A percentile compares a stretch with the other conserved stretches of the same genome.
phyloP scores from a whole-genome alignment of 2,113 vertebrate species.

The Hippocampus comes region DNA sequence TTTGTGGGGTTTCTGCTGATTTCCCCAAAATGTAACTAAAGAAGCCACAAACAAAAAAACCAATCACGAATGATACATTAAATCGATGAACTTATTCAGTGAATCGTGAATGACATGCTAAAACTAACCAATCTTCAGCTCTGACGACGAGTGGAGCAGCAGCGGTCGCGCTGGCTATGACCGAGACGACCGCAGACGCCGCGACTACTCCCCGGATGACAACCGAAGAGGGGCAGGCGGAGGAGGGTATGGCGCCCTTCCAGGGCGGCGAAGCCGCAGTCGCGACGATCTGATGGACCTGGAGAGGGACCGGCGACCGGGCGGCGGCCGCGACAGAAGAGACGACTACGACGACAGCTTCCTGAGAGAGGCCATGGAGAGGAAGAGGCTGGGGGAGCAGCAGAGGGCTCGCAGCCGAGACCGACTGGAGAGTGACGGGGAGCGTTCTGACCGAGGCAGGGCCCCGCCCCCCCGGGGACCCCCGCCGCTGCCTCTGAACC shows the following conservation, averaged over 20 bases:
- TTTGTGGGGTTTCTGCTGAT: too few species aligned
- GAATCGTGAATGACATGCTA: background rate
- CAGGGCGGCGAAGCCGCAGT: conserved; percentile 75
- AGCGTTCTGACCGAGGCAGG: conserved; percentile 61
- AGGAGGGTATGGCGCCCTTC: conserved; percentile 28
- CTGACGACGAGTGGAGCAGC: conserved; percentile 72
- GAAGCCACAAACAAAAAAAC: too few species aligned
- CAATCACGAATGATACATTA: too few species aligned
- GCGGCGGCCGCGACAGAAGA: conserved; percentile 27
- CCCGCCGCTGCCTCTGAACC: conserved; percentile 64
- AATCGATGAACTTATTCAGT: too few species aligned
- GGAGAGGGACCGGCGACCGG: conserved; percentile 44
- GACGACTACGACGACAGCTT: conserved; percentile 77
- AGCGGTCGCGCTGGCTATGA: conserved; percentile 58
- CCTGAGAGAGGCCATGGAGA: conserved; percentile 80
- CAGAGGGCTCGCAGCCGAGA: conserved; percentile 72
- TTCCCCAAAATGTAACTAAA: too few species aligned
- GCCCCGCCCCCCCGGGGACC: conserved; percentile 47
- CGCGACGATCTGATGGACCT: conserved; percentile 79
- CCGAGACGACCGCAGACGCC: conserved; percentile 56
- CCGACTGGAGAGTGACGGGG: conserved; percentile 69
- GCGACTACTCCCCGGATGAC: conserved; percentile 66
- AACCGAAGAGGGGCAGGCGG: conserved; percentile 22
- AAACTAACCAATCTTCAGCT: conserved; percentile 39
- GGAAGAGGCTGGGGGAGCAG: conserved; percentile 75